These are phyloP conservation scores for Neoaliturus tenellus DNA, from an alignment of 2,888 invertebrate genomes.

Conservation along the genomic window DNA sequence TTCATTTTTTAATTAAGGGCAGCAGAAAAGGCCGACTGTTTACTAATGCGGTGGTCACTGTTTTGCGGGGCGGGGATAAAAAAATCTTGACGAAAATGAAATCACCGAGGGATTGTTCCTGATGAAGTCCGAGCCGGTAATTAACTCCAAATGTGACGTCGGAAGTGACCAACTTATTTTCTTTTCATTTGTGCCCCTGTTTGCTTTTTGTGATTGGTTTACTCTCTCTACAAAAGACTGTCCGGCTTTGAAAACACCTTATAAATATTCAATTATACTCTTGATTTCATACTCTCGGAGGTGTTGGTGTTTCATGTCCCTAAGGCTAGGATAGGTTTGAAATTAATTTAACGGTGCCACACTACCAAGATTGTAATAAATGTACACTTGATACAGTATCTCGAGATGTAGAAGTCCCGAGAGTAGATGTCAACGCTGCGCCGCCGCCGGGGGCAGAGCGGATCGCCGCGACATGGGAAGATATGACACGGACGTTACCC, in stretches of 20 bases:
- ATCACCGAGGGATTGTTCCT: neutral
- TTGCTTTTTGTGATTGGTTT: constrained; percentile 55
- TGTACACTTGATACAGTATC: too few species aligned
- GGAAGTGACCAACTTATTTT: constrained; percentile 63
- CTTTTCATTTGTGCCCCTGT: constrained; percentile 63
- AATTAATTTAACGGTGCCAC: too few species aligned
- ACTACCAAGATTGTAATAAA: too few species aligned
- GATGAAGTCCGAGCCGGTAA: constrained; percentile 16
- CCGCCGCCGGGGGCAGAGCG: too few species aligned
- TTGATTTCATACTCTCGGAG: too few species aligned
- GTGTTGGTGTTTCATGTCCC: too few species aligned
- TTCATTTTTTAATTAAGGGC: constrained; percentile 49
- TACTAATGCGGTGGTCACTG: constrained; percentile 49
- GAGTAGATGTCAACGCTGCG: too few species aligned
- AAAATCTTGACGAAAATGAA: constrained; percentile 25
- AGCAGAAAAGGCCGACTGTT: constrained; percentile 49
- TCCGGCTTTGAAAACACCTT: neutral
- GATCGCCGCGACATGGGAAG: constrained; percentile 46
- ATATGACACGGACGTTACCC: constrained; percentile 44
- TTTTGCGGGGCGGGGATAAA: constrained; percentile 10
- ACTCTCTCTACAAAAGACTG: constrained; percentile 34
- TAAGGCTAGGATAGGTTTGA: too few species aligned
- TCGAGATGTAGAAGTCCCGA: too few species aligned
- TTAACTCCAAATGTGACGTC: constrained; percentile 10
- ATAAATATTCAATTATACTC: neutral